phyloP scores from a whole-genome alignment of 2,888 invertebrate genomes.

The Girardia tigrina region DNA sequence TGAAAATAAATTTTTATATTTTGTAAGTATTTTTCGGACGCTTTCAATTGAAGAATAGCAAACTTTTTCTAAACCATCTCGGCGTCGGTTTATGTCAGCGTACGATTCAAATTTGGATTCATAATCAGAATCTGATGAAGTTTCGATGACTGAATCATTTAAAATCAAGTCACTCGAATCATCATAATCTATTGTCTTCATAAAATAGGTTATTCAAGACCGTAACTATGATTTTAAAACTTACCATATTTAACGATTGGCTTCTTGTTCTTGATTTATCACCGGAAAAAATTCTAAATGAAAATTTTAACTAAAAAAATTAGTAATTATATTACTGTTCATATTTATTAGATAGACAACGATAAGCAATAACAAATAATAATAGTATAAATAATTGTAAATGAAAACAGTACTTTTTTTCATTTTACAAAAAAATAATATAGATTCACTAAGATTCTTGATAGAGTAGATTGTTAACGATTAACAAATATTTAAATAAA shows the following conservation, averaged over 20 bases:
- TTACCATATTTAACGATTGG: not conserved
- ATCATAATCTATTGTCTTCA: not conserved
- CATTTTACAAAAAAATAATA: too few species aligned
- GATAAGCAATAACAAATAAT: not conserved
- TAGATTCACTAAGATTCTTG: too few species aligned
- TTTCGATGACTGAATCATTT: not conserved
- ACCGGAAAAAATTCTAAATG: not conserved
- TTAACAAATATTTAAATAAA: too few species aligned
- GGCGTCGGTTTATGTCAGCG: not conserved
- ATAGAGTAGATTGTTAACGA: too few species aligned
- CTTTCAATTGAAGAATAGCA: not conserved
- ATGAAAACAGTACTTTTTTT: too few species aligned
- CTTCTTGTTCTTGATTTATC: not conserved
- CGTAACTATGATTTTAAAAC: not conserved
- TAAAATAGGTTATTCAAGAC: not conserved
- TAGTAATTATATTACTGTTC: not conserved
- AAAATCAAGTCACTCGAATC: not conserved
- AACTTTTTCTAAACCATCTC: not conserved
- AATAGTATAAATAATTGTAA: too few species aligned
- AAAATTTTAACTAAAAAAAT: not conserved
- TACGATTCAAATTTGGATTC: constrained; percentile 1
- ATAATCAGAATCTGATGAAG: not conserved
- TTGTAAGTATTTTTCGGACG: not conserved
- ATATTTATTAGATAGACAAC: not conserved
- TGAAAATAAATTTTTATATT: constrained; percentile 12